Conservation (phyloP, 2,113 vertebrate genomes). For the Odontophorus gujanensis region DNA sequence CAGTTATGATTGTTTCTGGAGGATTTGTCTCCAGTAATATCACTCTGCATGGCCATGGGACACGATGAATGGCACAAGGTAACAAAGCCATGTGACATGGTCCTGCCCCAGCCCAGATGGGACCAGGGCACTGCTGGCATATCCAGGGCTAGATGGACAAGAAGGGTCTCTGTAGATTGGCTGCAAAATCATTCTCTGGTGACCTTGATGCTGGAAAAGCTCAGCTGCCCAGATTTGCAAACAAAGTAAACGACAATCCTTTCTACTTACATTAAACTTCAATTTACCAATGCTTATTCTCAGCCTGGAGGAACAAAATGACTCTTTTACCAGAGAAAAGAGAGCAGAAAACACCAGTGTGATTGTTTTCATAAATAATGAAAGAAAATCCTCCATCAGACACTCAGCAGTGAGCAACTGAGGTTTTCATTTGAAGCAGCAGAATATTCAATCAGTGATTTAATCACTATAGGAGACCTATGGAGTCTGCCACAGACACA, state of each 20-base stretch:
- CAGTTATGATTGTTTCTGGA: neutral
- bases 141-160: neutral
- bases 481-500: neutral
- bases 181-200: neutral
- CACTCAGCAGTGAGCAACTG: neutral
- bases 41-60: too few species aligned
- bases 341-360: neutral
- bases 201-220: neutral
- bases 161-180: neutral
- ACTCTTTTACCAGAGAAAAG: neutral
- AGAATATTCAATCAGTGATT: neutral
- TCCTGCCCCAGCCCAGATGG: neutral
- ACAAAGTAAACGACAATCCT: neutral
- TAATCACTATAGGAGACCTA: neutral
- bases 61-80: neutral
- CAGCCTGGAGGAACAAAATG: neutral
- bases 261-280: neutral
- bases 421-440: neutral
- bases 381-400: neutral
- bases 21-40: neutral
- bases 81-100: neutral
- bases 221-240: neutral
- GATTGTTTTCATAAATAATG: constrained; percentile 46
- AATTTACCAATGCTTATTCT: constrained; percentile 10
- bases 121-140: neutral